Base-by-base conservation (phyloP, 2,888 invertebrate genomes). In the Achlya flavicornis region DNA sequence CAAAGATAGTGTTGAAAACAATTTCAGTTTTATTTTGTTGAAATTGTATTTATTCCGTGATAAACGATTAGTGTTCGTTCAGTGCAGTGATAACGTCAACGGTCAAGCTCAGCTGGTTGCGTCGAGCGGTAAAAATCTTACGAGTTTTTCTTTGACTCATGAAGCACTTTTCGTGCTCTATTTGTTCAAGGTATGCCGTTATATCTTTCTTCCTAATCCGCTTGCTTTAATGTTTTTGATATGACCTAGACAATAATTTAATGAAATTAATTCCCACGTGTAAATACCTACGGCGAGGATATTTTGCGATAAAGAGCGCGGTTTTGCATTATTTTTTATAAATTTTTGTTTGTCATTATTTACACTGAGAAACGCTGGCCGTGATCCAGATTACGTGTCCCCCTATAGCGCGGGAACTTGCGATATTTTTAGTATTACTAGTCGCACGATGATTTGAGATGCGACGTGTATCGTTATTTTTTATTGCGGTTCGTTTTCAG, bases 51-150 rank as follows among this genome's bases (percentile, higher is more conserved):
- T 59, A 3, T 41, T 41, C 41, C 41, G 41, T 41, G 41, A 41
- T 41, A 41, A 38, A 41, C 41, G 43, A 60, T 19, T 41, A 16
- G 38, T 58, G 58, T 41, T 41, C 41, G 60, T 41, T 60, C 63
- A 74, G 81, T 80, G 73, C 81, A 85, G 88, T 90, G 89, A 85
- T 90, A 92, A 87, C 88, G 84, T 87, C 89, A 83, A 84, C 81
- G 81, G 90, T 92, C 91, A 90, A 91, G 91, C 91, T 91, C 93
- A 93, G 92, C 92, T 93, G 92, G 88, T 86, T 84, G 71, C 82
- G 83, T 85, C 85, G 89, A 92, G 92, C 91, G 92, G 93, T 93
- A 93, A 92, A 88, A 91, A 87, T 90, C 86, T 90, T 83, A 82
- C 86, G 82, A 87, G 88, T 90, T 90, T 90, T 92, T 90, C 84